These are phyloP conservation scores for Falco biarmicus DNA, from an alignment of 2,797 vertebrate genomes.

Conservation along the genomic window DNA sequence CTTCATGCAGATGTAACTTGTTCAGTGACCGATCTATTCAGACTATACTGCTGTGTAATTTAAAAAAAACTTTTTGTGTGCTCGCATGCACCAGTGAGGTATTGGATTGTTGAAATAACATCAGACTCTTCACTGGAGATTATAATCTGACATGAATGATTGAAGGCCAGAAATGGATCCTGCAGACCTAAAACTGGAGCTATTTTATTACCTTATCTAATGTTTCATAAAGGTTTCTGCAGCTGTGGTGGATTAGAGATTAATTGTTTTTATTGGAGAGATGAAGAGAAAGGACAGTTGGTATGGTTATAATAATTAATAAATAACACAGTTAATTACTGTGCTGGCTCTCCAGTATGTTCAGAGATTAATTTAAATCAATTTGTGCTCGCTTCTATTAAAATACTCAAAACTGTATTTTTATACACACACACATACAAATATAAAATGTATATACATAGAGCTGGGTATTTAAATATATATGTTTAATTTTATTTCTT, in stretches of 20 bases:
- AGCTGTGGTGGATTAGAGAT: conserved; percentile 47
- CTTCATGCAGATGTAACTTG: conserved; percentile 18
- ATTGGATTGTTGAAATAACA: conserved; percentile 31
- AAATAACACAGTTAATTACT: conserved; percentile 63
- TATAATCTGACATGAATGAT: conserved; percentile 6
- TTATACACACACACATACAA: not conserved
- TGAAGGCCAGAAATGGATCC: conserved; percentile 18
- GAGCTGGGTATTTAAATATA: not conserved
- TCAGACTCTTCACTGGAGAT: not conserved
- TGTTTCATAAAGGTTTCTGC: conserved; percentile 21
- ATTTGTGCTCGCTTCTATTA: not conserved
- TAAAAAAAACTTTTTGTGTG: not conserved
- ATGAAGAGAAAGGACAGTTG: conserved; percentile 49
- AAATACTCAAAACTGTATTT: conserved; percentile 29
- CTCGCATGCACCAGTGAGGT: not conserved
- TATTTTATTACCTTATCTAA: conserved; percentile 39
- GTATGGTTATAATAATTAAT: conserved; percentile 60
- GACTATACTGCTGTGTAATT: not conserved
- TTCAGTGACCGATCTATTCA: not conserved
- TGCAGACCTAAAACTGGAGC: not conserved
- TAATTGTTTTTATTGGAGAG: conserved; percentile 50
- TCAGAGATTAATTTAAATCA: conserved; percentile 62
- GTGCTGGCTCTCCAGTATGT: conserved; percentile 10
- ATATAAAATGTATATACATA: not conserved
- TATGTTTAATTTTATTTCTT: not conserved